Evolutionary conservation across 2,888 invertebrate species (phyloP), one percentile per base, ranked within the genome.

Genomic region (Augochlorella aurata): DNA sequence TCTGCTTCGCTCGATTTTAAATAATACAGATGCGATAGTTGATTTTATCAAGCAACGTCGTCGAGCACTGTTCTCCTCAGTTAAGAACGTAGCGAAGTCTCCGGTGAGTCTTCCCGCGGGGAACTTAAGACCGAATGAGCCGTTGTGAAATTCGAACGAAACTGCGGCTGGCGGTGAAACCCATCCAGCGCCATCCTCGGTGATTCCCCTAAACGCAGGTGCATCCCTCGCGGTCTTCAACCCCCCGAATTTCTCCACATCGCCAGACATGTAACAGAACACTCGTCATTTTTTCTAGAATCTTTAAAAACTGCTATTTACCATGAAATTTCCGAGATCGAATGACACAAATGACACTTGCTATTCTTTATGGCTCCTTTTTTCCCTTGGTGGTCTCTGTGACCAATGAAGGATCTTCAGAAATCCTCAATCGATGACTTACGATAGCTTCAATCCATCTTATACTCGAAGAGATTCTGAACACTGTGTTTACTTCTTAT

Each of bases 131-230:
- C 75, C 24, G 74, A 83, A 65, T 84, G 83, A 79, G 68, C 67
- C 49, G 83, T 65, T 52, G 79, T 67, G 81, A 83, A 74, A 74
- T 84, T 83, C 71, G 54, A 83, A 83, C n/a, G 65, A 77, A 58
- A 74, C 50, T 77, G 24, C 65, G 67, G 67, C 44, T 3, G 54
- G 45, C 47, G 52, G n/a, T 38, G 50, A 24, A 38, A 50, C 38
- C 10, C 44, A 9, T 21, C 47, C 70, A 73, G 83, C 84, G 84
- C 84, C 80, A 45, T 61, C 54, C 9, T 54, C 66, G 83, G 72
- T 29, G 29, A 5, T 16, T 38, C 10, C 10, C 0, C 16, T 18
- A 69, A 84, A 38, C 70, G 65, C 54, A 24, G 65, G 69, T n/a
- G 38, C 83, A 61, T 61, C 76, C 71, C 79, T 61, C 74, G 58